phyloP scores from a whole-genome alignment of 2,113 vertebrate genomes.

The Psettodes erumei region DNA sequence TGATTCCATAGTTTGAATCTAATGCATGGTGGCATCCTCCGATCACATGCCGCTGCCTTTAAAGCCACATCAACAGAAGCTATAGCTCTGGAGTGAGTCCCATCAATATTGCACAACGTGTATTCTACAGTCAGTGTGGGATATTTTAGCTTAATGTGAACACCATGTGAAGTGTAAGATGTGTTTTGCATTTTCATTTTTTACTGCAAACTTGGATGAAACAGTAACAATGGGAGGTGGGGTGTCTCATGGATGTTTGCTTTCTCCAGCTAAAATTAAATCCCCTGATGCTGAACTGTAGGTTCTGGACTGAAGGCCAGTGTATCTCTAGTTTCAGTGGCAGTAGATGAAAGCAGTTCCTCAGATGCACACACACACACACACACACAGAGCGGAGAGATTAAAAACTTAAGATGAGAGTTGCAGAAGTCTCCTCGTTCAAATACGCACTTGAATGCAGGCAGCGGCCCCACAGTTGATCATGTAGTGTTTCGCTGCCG shows the following conservation, averaged over 20 bases:
- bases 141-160: not conserved
- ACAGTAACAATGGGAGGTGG: not conserved
- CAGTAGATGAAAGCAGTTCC: constrained; percentile 14
- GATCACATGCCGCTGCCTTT: constrained; percentile 45
- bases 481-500: not conserved
- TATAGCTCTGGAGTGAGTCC: constrained; percentile 11
- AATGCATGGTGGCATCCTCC: constrained; percentile 62
- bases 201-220: constrained; percentile 14
- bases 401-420: constrained; percentile 50
- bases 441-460: constrained; percentile 5
- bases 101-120: constrained; percentile 34
- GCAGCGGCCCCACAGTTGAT: constrained; percentile 27
- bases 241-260: not conserved
- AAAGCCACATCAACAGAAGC: constrained; percentile 41
- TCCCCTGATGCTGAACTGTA: constrained; percentile 29
- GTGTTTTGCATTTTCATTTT: not conserved
- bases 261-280: constrained; percentile 3
- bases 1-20: constrained; percentile 68
- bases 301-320: constrained; percentile 24
- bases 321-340: constrained; percentile 15
- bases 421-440: constrained; percentile 21
- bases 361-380: no score
- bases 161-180: not conserved
- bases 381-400: constrained; percentile 45
- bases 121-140: not conserved